Evolutionary conservation across 2,888 invertebrate species (phyloP).

Genomic region (Lobophora halterata): DNA sequence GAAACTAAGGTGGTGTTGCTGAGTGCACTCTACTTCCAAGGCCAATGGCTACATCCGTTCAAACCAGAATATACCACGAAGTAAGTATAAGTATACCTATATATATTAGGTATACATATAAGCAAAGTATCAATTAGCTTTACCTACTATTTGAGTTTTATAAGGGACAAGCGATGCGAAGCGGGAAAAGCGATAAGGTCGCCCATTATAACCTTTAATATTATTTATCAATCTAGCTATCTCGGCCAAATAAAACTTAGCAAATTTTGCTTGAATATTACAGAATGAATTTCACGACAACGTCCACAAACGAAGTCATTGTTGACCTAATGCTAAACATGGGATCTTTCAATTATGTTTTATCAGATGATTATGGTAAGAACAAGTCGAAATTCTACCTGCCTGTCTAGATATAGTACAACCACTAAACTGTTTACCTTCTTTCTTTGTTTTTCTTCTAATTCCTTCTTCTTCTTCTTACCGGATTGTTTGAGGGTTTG

Average conservation of each 20-base stretch:
- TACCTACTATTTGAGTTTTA: background rate
- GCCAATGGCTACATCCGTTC: constrained; percentile 86
- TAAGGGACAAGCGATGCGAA: too few species aligned
- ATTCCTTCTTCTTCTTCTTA: too few species aligned
- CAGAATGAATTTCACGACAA: constrained; percentile 81
- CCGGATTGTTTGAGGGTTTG: too few species aligned
- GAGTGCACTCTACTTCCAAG: constrained; percentile 86
- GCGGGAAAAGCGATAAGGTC: too few species aligned
- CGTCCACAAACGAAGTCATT: constrained; percentile 50
- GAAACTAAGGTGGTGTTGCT: constrained; percentile 82
- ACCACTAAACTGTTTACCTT: too few species aligned
- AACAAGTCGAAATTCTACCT: too few species aligned
- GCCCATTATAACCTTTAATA: too few species aligned
- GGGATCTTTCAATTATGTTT: constrained; percentile 53
- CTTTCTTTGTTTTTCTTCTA: too few species aligned
- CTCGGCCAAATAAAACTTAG: too few species aligned
- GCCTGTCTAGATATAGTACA: too few species aligned
- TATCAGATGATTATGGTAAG: constrained; percentile 52
- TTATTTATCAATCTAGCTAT: too few species aligned
- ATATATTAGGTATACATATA: too few species aligned
- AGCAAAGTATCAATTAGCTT: background rate
- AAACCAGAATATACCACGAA: constrained; percentile 73
- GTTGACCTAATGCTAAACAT: constrained; percentile 85
- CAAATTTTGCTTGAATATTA: constrained; percentile 1
- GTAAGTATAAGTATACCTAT: constrained; percentile 51